Conservation (phyloP, 2,888 invertebrate genomes). For the Automeris io region DNA sequence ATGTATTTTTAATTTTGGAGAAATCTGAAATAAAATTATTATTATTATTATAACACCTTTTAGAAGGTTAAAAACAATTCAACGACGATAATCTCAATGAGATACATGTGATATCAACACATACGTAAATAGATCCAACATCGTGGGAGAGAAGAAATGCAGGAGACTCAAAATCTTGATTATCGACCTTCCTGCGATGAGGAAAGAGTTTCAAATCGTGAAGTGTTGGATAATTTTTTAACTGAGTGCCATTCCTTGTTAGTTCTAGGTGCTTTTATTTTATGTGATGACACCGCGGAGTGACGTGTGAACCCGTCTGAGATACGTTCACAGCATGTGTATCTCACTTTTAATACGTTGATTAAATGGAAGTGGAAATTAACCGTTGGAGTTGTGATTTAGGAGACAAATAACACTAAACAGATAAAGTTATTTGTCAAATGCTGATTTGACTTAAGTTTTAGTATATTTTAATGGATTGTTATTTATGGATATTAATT, state of each 20-base stretch:
- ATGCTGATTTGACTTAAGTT: no score
- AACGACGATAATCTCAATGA: conserved; percentile 6
- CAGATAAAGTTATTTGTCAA: neutral
- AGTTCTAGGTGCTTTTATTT: conserved; percentile 44
- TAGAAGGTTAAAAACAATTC: neutral
- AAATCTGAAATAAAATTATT: no score
- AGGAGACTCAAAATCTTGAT: neutral
- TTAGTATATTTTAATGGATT: no score
- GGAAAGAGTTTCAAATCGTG: neutral
- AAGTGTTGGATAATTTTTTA: neutral
- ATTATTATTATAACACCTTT: neutral
- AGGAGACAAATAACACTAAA: neutral
- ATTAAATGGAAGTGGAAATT: conserved; percentile 20
- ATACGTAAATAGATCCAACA: conserved; percentile 43
- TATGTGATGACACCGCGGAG: conserved; percentile 41
- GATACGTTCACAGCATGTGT: conserved; percentile 51
- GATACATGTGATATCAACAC: conserved; percentile 15
- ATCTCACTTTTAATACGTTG: conserved; percentile 27
- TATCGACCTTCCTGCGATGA: neutral
- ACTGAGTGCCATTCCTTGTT: conserved; percentile 7
- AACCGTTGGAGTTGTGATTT: conserved; percentile 1
- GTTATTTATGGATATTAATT: no score
- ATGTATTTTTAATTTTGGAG: no score
- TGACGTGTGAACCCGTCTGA: conserved; percentile 63
- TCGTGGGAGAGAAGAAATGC: conserved; percentile 51